Evolutionary conservation across 2,797 vertebrate species (phyloP), one percentile per base, ranked within the genome.

Genomic region (Octomys mimax): DNA sequence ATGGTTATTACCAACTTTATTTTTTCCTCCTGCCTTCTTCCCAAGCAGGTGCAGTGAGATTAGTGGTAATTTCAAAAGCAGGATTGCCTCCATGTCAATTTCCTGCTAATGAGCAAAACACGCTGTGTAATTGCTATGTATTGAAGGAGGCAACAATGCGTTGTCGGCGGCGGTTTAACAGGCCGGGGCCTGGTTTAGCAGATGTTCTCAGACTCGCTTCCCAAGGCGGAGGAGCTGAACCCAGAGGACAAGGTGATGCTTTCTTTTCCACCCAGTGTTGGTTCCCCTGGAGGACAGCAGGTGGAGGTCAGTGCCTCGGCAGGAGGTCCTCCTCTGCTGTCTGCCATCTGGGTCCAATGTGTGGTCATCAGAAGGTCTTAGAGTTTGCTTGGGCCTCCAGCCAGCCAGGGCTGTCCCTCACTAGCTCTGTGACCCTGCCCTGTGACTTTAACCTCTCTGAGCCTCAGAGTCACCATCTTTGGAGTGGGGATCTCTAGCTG

Each of bases 1-100:
- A 96, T 36, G 92, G 95, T 95, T 95, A 95, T 97, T 95, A 94
- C 66, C 5, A 59, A 83, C 92, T 78, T 66, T 82, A 81, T 80
- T 71, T 66, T 54, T 36, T 5, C 26, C 91, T 78, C 86, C 64
- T 5, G 82, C 77, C 84, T 82, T 87, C 90, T 87, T 92, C 66
- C 70, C 93, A 93, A 96, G 90, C 96, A 97, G 97, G 97, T 97
- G 96, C 97, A 89, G 89, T 0, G 78, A 97, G 96, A 95, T 78
- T 39, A 86, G 95, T n/a, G 81, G 95, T 96, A 95, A 98, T 96
- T 97, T 92, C 85, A 91, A 97, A 96, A 95, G 92, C 94, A 94
- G 96, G 96, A 95, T 85, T 71, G 96, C 91, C 66, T 89, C 81
- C 54, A 71, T 96, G 94, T 97, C 94, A 95, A 95, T 95, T 96